These are phyloP conservation scores for Epizoanthus scotinus DNA, from an alignment of 92 coral and sea anemone species.

Conservation along the genomic window DNA sequence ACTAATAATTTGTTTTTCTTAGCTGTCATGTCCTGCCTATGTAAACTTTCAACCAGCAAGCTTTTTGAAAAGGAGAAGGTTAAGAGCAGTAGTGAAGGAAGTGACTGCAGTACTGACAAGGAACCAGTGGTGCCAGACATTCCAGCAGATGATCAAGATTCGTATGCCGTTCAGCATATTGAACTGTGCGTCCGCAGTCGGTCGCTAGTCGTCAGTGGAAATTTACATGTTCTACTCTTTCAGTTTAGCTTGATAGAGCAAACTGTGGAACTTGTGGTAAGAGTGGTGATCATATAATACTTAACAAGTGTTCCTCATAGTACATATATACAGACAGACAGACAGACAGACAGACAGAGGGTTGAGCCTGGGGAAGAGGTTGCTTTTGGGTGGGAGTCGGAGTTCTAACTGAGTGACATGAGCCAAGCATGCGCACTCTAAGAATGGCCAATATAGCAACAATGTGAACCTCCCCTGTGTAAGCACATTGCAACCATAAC, in stretches of 20 bases:
- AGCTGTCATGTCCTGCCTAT: constrained; percentile 74
- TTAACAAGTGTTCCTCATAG: too few relatives aligned
- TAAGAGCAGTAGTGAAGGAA: constrained; percentile 62
- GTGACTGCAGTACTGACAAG: constrained; percentile 62
- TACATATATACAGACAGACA: too few relatives aligned
- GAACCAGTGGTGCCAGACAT: constrained; percentile 48
- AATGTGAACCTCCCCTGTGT: too few relatives aligned
- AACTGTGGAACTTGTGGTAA: constrained; percentile 79
- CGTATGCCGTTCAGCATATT: constrained; percentile 71
- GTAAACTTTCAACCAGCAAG: constrained; percentile 86
- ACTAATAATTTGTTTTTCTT: not conserved
- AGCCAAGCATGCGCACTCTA: too few relatives aligned
- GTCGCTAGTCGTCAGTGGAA: constrained; percentile 77
- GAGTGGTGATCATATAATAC: constrained; percentile 2
- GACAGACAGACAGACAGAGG: too few relatives aligned
- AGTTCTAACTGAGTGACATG: too few relatives aligned
- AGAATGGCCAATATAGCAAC: too few relatives aligned
- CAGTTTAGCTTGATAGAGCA: constrained; percentile 77
- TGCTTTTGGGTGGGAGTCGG: too few relatives aligned
- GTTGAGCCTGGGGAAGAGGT: too few relatives aligned
- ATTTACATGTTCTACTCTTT: constrained; percentile 70
- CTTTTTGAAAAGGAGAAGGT: constrained; percentile 77
- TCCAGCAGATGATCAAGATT: constrained; percentile 70
- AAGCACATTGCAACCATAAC: too few relatives aligned
- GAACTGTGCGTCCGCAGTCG: constrained; percentile 85